Conservation (phyloP, 2,113 vertebrate genomes). For the Solea senegalensis region DNA sequence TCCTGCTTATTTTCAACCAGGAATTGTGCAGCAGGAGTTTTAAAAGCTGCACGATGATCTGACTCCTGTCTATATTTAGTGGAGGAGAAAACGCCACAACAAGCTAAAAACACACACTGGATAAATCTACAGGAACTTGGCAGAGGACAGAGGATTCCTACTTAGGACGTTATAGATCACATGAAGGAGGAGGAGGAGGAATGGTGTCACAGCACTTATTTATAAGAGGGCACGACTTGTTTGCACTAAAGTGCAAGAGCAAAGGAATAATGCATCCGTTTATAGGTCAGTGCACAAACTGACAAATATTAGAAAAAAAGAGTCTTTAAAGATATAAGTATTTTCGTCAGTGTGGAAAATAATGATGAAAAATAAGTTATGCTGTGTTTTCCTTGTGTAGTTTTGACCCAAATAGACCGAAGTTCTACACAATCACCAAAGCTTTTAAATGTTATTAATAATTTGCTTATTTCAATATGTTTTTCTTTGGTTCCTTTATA, state of each 20-base stretch:
- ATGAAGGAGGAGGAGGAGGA: neutral
- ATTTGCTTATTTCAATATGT: too few relatives aligned
- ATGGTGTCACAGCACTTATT: neutral
- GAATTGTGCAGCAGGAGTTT: neutral
- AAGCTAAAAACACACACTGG: neutral
- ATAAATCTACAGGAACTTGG: neutral
- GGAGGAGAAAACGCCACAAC: neutral
- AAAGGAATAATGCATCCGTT: neutral
- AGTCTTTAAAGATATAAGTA: too few relatives aligned
- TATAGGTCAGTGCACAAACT: too few relatives aligned
- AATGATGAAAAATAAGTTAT: too few relatives aligned
- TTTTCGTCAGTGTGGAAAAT: too few relatives aligned
- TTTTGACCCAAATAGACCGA: too few relatives aligned
- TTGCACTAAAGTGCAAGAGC: neutral
- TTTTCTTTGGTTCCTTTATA: too few relatives aligned
- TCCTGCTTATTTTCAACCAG: conserved; percentile 1
- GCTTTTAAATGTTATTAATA: too few relatives aligned
- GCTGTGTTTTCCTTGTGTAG: too few relatives aligned
- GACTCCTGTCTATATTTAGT: neutral
- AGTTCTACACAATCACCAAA: too few relatives aligned
- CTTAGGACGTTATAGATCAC: conserved; percentile 24
- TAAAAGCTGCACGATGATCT: neutral
- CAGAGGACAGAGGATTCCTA: neutral
- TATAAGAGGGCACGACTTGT: neutral
- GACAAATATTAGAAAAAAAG: too few relatives aligned